These are phyloP conservation scores for Crocuta crocuta DNA, from an alignment of 2,113 vertebrate species.

Conservation along the genomic window DNA sequence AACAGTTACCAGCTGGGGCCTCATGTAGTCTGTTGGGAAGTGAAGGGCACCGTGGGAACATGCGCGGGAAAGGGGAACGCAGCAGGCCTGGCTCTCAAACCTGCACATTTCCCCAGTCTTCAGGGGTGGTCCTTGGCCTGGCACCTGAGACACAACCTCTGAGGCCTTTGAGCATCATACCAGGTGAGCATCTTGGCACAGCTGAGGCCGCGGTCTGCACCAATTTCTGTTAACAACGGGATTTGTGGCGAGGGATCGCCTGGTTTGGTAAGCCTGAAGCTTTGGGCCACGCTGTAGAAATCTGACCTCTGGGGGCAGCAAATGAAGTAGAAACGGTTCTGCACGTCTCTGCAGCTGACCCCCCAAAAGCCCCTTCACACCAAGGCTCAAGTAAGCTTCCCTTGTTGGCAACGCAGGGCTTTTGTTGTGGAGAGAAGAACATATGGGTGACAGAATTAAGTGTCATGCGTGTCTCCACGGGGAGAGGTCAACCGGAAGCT, in stretches of 20 bases:
- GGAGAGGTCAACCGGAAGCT: background rate
- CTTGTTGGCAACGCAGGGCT: background rate
- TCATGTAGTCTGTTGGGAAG: background rate
- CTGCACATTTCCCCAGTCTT: background rate
- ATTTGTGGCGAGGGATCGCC: background rate
- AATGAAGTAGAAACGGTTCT: background rate
- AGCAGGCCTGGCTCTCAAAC: too few species aligned
- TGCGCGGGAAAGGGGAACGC: background rate
- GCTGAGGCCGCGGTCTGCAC: too few species aligned
- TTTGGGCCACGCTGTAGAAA: background rate
- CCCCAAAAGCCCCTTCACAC: background rate
- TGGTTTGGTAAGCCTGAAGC: background rate
- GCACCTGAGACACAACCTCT: background rate
- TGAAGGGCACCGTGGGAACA: background rate
- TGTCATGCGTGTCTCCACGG: accelerated
- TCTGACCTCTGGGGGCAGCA: background rate
- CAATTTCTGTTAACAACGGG: background rate
- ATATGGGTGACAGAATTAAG: background rate
- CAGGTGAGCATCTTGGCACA: background rate
- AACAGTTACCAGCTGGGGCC: background rate
- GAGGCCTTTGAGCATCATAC: background rate
- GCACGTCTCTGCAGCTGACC: background rate
- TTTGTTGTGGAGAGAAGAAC: background rate
- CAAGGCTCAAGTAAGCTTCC: background rate
- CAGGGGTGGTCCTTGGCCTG: background rate